Conservation (phyloP, 53 echinoderm and acorn worm species). For the Mesocentrotus franciscanus region DNA sequence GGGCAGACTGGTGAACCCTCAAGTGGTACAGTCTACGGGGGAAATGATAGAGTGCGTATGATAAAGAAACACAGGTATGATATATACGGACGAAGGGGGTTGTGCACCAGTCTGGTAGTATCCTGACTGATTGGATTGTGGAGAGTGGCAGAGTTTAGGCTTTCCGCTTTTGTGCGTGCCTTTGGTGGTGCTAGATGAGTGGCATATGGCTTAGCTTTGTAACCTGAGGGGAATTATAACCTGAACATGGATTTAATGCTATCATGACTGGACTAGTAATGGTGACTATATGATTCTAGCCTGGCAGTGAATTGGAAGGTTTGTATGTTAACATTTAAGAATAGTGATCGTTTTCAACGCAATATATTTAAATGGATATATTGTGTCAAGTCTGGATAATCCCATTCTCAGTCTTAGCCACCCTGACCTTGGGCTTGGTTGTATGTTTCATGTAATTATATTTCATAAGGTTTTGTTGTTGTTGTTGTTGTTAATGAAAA, state of each 20-base stretch:
- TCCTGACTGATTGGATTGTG: conserved; percentile 30
- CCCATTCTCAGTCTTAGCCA: not conserved
- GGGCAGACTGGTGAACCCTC: conserved; percentile 38
- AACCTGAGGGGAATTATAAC: conserved; percentile 14
- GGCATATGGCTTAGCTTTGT: conserved; percentile 48
- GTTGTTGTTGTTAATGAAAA: not conserved
- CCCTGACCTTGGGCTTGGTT: not conserved
- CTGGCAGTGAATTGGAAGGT: not conserved
- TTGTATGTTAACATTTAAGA: not conserved
- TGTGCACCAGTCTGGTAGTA: conserved; percentile 48
- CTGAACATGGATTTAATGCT: conserved; percentile 43
- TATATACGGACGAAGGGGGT: not conserved
- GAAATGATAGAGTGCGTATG: not conserved
- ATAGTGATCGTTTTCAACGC: not conserved
- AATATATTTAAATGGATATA: not conserved
- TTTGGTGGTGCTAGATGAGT: conserved; percentile 33
- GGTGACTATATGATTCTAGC: conserved; percentile 4
- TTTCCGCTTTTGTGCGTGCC: conserved; percentile 20
- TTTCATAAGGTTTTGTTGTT: not conserved
- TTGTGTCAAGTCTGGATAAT: not conserved
- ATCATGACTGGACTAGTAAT: not conserved
- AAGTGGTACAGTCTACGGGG: not conserved
- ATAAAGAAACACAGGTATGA: not conserved
- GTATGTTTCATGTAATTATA: not conserved
- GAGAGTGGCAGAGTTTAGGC: not conserved